Percentiles rank a stretch among this genome's conserved stretches.
Evolutionary conservation across 2,888 invertebrate species (phyloP).

Genomic region (Lottia scabra): DNA sequence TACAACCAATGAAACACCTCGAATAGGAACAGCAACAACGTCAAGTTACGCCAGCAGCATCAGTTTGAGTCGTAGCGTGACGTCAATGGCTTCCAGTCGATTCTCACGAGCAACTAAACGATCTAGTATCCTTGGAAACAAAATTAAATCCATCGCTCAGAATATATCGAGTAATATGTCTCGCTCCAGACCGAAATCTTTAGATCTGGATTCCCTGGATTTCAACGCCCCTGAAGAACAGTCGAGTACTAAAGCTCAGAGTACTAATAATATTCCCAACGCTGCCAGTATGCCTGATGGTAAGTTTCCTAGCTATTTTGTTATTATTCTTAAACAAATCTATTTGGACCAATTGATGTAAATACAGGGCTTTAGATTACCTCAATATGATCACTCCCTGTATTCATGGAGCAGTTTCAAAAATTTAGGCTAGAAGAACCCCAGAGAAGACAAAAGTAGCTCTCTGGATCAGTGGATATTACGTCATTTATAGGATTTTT

Average conservation of each 20-base stretch:
- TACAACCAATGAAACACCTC: not conserved
- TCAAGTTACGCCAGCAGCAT: slow-evolving; percentile 39
- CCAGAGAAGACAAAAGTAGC: too few species aligned
- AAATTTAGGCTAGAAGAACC: too few species aligned
- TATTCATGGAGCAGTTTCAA: too few species aligned
- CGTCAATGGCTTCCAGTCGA: slow-evolving; percentile 41
- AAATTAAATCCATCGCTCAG: slow-evolving; percentile 50
- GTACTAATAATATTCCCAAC: slow-evolving; percentile 13
- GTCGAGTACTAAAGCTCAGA: slow-evolving; percentile 31
- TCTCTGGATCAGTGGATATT: too few species aligned
- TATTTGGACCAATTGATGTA: too few species aligned
- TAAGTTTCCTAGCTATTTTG: not conserved
- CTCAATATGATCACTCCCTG: too few species aligned
- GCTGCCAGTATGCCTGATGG: slow-evolving; percentile 47
- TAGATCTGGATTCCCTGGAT: slow-evolving; percentile 55
- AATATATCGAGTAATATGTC: slow-evolving; percentile 34
- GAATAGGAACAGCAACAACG: not conserved
- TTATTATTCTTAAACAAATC: too few species aligned
- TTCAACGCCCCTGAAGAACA: slow-evolving; percentile 15
- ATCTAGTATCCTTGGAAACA: slow-evolving; percentile 54
- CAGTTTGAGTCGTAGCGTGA: slow-evolving; percentile 45
- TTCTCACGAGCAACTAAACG: slow-evolving; percentile 49
- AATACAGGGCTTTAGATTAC: too few species aligned
- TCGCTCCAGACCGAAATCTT: slow-evolving; percentile 52
- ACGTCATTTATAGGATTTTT: too few species aligned